Evolutionary conservation across 1,140 invertebrate species (phyloP).

Genomic region (Heliconius nattereri): DNA sequence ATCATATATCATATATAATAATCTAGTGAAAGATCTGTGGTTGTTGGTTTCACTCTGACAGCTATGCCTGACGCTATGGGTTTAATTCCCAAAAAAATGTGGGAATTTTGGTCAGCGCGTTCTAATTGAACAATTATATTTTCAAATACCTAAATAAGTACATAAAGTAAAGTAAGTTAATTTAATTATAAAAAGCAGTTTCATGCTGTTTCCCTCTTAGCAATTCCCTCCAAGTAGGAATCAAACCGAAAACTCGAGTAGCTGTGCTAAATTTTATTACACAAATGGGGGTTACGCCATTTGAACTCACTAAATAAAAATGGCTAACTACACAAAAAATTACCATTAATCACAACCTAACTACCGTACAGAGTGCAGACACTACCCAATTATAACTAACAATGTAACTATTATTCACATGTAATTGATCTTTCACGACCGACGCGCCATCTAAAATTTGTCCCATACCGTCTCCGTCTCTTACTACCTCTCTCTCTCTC

Average conservation of each 20-base stretch:
- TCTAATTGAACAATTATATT: too few species aligned
- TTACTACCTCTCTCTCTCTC: conserved; percentile 39
- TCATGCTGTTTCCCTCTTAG: too few species aligned
- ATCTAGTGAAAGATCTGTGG: background rate
- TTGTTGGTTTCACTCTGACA: background rate
- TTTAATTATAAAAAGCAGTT: too few species aligned
- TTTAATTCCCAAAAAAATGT: background rate
- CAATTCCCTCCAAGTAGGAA: background rate
- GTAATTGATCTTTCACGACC: conserved; percentile 58
- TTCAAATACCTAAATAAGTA: too few species aligned
- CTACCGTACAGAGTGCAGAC: conserved; percentile 45
- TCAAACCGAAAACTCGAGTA: background rate
- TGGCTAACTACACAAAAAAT: conserved; percentile 36
- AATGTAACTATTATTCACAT: conserved; percentile 56
- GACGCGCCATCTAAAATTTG: conserved; percentile 38
- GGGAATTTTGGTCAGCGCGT: too few species aligned
- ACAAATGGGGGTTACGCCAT: background rate
- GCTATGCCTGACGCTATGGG: background rate
- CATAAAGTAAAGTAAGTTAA: too few species aligned
- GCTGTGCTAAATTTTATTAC: background rate
- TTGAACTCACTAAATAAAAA: background rate
- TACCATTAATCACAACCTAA: conserved; percentile 59
- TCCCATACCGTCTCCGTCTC: background rate
- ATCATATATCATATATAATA: background rate
- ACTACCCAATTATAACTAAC: conserved; percentile 59